Percentiles rank a stretch among this genome's conserved stretches.
These are phyloP conservation scores for Augiades crinisus DNA, from an alignment of 2,888 invertebrate species.

Conservation along the genomic window DNA sequence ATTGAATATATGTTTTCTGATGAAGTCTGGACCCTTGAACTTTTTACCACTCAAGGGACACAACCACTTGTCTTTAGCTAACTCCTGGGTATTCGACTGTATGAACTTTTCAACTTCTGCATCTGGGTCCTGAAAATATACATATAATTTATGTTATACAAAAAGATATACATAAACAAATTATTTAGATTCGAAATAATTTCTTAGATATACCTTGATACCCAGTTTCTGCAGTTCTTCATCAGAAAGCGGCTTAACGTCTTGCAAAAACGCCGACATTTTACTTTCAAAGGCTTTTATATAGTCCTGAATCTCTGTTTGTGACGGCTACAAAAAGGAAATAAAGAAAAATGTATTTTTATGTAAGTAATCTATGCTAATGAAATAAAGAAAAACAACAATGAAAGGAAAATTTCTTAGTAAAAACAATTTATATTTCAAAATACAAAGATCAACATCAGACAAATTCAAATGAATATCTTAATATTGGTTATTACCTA, in stretches of 20 bases:
- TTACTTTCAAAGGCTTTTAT: constrained; percentile 93
- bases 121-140: constrained; percentile 71
- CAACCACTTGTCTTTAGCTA: constrained; percentile 99
- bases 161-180: no score
- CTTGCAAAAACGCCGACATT: constrained; percentile 93
- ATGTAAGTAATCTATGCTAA: no score
- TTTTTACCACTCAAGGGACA: constrained; percentile 99
- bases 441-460: no score
- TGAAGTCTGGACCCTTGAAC: constrained; percentile 99
- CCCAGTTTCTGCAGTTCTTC: constrained; percentile 93
- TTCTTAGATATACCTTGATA: constrained; percentile 85
- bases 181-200: no score
- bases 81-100: constrained; percentile 96
- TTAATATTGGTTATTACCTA: no score
- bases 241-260: constrained; percentile 85
- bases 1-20: constrained; percentile 98
- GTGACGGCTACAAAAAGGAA: constrained; percentile 77
- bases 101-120: constrained; percentile 96
- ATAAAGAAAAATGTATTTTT: not conserved
- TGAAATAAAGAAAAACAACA: not conserved
- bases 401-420: no score
- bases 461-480: no score
- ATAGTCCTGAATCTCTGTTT: constrained; percentile 88
- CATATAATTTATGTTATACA: no score
- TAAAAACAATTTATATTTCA: no score